Conservation (phyloP, 1,140 invertebrate genomes). For the Caerostris extrusa region DNA sequence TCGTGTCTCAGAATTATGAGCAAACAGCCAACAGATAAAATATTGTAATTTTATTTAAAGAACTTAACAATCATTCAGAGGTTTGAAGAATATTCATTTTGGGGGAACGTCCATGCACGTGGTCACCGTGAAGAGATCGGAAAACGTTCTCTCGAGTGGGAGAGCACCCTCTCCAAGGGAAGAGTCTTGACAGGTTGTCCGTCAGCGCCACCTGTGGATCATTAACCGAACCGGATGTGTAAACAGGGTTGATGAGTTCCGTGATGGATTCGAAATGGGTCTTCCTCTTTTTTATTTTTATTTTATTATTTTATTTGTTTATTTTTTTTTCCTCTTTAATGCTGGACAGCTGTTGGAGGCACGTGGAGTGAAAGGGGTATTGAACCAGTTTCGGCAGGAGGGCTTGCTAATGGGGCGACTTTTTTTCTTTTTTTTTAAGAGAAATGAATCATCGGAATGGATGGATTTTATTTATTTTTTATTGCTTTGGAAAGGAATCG, state of each 20-base stretch:
- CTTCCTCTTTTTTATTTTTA: not conserved
- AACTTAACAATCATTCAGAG: too few relatives aligned
- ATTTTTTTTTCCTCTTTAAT: not conserved
- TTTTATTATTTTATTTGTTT: slow-evolving; percentile 47
- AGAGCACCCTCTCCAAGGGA: not conserved
- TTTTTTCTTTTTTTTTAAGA: too few relatives aligned
- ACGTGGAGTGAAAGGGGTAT: not conserved
- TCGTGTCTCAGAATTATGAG: too few relatives aligned
- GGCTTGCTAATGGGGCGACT: too few relatives aligned
- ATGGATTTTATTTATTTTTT: too few relatives aligned
- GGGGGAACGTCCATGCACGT: too few relatives aligned
- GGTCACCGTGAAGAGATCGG: not conserved
- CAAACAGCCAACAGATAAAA: too few relatives aligned
- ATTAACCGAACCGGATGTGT: slow-evolving; percentile 68
- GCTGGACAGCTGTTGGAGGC: not conserved
- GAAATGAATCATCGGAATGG: too few relatives aligned
- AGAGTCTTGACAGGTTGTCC: slow-evolving; percentile 60
- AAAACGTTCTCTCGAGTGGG: not conserved
- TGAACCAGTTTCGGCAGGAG: not conserved
- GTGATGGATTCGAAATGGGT: not conserved
- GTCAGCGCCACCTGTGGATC: slow-evolving; percentile 72
- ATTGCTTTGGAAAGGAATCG: too few relatives aligned
- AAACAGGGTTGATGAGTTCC: slow-evolving; percentile 44
- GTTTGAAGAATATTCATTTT: too few relatives aligned
- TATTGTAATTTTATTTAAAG: too few relatives aligned